Base-by-base conservation (phyloP, 2,888 invertebrate genomes). In the Coremacera marginata region DNA sequence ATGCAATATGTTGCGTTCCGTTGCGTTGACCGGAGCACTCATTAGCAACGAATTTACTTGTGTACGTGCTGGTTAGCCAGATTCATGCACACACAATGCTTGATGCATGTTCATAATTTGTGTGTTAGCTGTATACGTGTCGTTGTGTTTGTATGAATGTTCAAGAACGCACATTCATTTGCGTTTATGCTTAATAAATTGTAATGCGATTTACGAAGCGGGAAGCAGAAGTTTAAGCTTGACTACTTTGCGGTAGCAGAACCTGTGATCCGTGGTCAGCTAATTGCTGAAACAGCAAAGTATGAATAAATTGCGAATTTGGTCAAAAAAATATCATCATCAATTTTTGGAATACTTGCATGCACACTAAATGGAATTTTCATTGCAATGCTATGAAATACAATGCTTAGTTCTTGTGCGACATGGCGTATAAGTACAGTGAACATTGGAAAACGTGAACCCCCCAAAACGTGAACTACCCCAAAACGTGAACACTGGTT, bases 131-230 rank as follows among this genome's bases (percentile, higher is more conserved):
- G 62, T 60, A 44, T 22, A 22, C 22, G 22, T 37, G 31, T 52
- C 22, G 51, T 52, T 52, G 75, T 19, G 71, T 65, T 78, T 65
- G 70, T 75, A 31, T 65, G 62, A 67, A 3, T 31, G 31, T 31
- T 3, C 5, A 3, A 3, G 65, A 22, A 37, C 44, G 49, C 16
- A 75, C 68, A 44, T 76, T 44, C 55, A 63, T 70, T 76, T 71
- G 70, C 76, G 62, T 67, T 76, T 65, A 71, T 37, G 65, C 76
- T 65, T 76, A 76, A 76, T 76, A 76, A 76, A 63, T 63, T 62
- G 63, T 52, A 76, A 71, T 71, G 71, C 71, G 71, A 65, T 76
- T 76, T 65, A 62, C 65, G 49, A 44, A 51, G 22, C 55, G 63
- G 55, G 51, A 49, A 65, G 31, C 57, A 37, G 57, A 25, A 37